Evolutionary conservation across 2,888 invertebrate species (phyloP), one percentile per base, ranked within the genome.

Genomic region (Gortyna flavago): DNA sequence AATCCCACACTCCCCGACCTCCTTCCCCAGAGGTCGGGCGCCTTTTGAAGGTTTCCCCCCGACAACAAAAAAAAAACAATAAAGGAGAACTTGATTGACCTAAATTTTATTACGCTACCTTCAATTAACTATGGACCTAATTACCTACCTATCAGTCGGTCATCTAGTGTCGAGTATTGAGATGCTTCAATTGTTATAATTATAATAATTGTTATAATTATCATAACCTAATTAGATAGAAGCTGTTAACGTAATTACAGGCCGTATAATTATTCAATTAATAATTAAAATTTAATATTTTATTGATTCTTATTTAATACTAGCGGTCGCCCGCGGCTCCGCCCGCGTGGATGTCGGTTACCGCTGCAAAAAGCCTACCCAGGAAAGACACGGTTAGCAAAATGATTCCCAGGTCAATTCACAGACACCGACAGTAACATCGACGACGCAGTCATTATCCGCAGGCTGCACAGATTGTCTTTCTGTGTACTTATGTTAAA

Each of bases 181-280:
- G 32, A 57, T 29, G 44, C 35, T 69, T 8, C 48, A 44, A 51
- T 68, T 64, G n/a, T 41, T 59, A n/a, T 81, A 61, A 44, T 48
- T 61, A 81, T 68, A n/a, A 51, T 41, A 64, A 59, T 68, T 64
- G n/a, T 41, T 59, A n/a, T 81, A 61, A 44, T 48, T 61, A 81
- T 68, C 32, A 51, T 41, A 64, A 59, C 35, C 41, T 51, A 48
- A 51, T 65, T 29, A 41, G 21, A 62, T 41, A 29, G 18, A 54
- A 21, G 18, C 16, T 57, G 44, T n/a, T 32, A 65, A 48, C 7
- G 4, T 64, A 18, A 18, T 54, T 25, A 25, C 32, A n/a, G 70
- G 2, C 59, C 2, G 13, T 57, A 11, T 9, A 29, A 48, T 44
- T 51, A 67, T 18, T 18, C 0, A 38, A 77, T 59, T 29, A 41